Evolutionary conservation across 2,888 invertebrate species (phyloP), one percentile per base, ranked within the genome.

Genomic region (Lochmaea capreae): DNA sequence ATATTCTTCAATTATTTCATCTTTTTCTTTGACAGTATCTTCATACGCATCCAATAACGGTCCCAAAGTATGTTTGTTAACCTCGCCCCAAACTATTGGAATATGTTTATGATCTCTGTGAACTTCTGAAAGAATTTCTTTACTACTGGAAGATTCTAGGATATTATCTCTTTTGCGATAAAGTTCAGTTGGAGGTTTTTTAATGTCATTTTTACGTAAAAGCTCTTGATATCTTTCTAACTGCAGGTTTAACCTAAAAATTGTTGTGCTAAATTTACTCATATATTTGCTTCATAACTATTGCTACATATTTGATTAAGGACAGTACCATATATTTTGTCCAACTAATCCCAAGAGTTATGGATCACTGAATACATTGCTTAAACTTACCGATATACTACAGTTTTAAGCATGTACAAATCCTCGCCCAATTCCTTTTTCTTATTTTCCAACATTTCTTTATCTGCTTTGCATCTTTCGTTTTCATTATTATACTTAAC

Each of bases 161-260:
- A 65, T 18, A 22, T n/a, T n/a, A n/a, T 74, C 75, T 39, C 67
- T 67, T 63, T 72, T 65, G 9, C 77, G 72, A 57, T 61, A 65
- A 46, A 70, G n/a, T 52, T 75, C 71, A 26, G 6, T 69, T 12
- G 49, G 49, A 46, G 65, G 65, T 71, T 81, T 83, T 52, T 79
- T 75, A 14, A 81, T 77, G 76, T 85, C 81, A 70, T 79, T 73
- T 67, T 83, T 86, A n/a, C 91, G 88, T 0, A 93, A 76, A 78
- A 91, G 92, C 80, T 94, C 93, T 86, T 95, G 95, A 83, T 94
- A 94, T 2, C 91, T 88, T 75, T 94, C 94, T 33, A 95, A 87
- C 81, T 95, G 94, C 0, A 93, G 91, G 84, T 95, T 95, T 33
- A 95, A 84, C 68, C 93, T 92, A 84, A 9, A 87, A 87, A 26